Conservation (phyloP, 2,888 invertebrate genomes). For the Archips crataeganus region DNA sequence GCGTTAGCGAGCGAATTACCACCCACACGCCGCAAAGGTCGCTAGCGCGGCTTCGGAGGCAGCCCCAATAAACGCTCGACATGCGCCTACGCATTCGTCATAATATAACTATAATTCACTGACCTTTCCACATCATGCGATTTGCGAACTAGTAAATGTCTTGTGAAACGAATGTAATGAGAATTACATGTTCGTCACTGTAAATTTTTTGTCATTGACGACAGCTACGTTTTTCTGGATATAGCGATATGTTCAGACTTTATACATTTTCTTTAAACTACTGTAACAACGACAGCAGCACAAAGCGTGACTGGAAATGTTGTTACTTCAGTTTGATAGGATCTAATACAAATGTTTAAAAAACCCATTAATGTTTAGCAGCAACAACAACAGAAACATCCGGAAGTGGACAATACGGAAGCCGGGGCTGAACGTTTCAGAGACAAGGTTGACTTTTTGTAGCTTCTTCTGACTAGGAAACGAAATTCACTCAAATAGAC, state of each 20-base stretch:
- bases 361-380: background rate
- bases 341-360: background rate
- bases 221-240: too few relatives aligned
- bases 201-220: too few relatives aligned
- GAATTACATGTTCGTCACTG: background rate
- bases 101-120: constrained; percentile 10
- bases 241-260: too few relatives aligned
- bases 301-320: background rate
- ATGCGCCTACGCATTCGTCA: constrained; percentile 25
- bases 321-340: background rate
- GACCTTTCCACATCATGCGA: constrained; percentile 14
- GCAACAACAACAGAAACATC: constrained; percentile 11
- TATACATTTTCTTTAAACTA: too few relatives aligned
- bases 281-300: background rate
- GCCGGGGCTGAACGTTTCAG: constrained; percentile 14
- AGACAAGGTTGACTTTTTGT: constrained; percentile 39
- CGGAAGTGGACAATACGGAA: constrained; percentile 37
- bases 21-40: constrained; percentile 37
- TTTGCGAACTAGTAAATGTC: background rate
- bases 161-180: background rate
- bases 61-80: constrained; percentile 3
- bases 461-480: constrained; percentile 37
- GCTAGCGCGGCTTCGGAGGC: background rate
- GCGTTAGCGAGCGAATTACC: constrained; percentile 23
- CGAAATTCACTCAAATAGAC: constrained; percentile 24